Evolutionary conservation across 2,113 vertebrate species (phyloP).

Genomic region (Percina caprodes): DNA sequence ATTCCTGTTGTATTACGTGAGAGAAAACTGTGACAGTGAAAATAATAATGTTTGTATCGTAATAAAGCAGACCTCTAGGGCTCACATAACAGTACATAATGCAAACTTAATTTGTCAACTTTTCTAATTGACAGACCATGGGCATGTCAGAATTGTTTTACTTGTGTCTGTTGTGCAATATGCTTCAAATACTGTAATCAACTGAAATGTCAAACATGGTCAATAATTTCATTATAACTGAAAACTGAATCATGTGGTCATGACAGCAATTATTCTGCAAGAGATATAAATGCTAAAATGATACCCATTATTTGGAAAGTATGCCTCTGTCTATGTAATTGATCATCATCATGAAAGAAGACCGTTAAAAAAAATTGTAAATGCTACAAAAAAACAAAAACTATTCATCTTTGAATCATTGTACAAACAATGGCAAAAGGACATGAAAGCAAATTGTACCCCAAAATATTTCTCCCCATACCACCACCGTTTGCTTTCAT

Average conservation of each 20-base stretch:
- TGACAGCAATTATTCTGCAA: not conserved
- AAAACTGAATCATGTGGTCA: conserved; percentile 6
- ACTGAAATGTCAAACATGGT: conserved; percentile 13
- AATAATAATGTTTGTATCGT: not conserved
- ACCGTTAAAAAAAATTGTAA: not conserved
- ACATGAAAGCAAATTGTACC: conserved; percentile 10
- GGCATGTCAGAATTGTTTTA: not conserved
- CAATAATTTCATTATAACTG: not conserved
- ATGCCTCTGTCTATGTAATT: not conserved
- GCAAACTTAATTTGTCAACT: not conserved
- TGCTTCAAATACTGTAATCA: not conserved
- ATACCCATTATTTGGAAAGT: not conserved
- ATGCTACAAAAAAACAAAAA: not conserved
- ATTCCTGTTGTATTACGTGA: not conserved
- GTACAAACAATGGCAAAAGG: conserved; percentile 2
- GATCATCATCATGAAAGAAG: not conserved
- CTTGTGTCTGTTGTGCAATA: not conserved
- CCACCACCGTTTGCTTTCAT: conserved; percentile 12
- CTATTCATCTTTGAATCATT: not conserved
- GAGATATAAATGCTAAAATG: conserved; percentile 22
- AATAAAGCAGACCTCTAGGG: not conserved
- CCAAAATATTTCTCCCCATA: not conserved
- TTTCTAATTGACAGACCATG: not conserved
- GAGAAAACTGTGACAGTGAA: not conserved
- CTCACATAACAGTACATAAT: not conserved